phyloP scores from a whole-genome alignment of 2,888 invertebrate genomes.

The Pristionchus arcanus region DNA sequence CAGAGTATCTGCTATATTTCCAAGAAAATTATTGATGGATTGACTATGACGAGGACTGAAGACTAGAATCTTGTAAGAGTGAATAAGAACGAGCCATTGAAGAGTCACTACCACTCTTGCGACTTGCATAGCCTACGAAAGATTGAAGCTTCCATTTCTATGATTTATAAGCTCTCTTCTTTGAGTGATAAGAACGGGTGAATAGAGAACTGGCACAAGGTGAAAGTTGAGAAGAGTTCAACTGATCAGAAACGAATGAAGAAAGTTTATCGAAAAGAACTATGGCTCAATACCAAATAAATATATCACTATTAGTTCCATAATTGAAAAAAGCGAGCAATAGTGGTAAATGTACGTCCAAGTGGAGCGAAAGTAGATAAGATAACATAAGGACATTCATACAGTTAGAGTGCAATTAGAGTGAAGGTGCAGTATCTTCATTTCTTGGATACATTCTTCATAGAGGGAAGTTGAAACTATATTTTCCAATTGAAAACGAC shows the following conservation, averaged over 20 bases:
- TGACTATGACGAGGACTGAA: not conserved
- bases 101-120: not conserved
- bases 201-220: not conserved
- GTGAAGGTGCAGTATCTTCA: not conserved
- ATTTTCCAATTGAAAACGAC: too few relatives aligned
- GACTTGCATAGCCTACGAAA: not conserved
- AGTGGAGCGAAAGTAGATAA: too few relatives aligned
- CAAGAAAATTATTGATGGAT: conserved; percentile 22
- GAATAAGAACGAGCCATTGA: not conserved
- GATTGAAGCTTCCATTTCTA: not conserved
- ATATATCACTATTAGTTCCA: too few relatives aligned
- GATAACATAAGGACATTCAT: not conserved
- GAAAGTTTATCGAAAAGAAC: not conserved
- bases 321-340: too few relatives aligned
- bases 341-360: too few relatives aligned
- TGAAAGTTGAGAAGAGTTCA: not conserved
- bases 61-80: conserved; percentile 43
- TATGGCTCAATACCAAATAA: too few relatives aligned
- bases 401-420: not conserved
- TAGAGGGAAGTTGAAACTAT: too few relatives aligned
- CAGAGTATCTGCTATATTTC: conserved; percentile 9
- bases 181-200: not conserved
- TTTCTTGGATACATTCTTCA: not conserved
- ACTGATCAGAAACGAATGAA: not conserved
- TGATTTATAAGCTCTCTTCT: not conserved